phyloP scores from a whole-genome alignment of 2,888 invertebrate species.

The Drosophila hawaiiensis region DNA sequence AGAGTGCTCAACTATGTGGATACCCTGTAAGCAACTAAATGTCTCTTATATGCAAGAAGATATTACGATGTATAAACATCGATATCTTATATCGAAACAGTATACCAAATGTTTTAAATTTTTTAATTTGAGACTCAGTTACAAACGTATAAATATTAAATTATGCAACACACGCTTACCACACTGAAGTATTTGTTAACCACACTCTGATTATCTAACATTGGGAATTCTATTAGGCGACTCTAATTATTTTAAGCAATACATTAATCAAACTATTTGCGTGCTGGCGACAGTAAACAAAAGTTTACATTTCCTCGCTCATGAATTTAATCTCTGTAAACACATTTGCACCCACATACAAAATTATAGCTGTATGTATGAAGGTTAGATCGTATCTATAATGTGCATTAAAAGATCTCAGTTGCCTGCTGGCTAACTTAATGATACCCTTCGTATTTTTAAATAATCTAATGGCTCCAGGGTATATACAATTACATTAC shows the following conservation, averaged over 20 bases:
- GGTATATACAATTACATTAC: constrained; percentile 34
- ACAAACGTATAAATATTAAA: neutral
- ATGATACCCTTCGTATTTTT: constrained; percentile 6
- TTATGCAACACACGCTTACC: neutral
- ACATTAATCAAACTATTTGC: neutral
- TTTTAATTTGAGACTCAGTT: neutral
- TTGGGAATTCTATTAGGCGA: neutral
- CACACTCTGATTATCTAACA: neutral
- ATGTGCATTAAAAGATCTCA: neutral
- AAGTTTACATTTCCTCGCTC: neutral
- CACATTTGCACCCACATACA: neutral
- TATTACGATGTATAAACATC: too few relatives aligned
- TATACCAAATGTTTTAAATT: neutral
- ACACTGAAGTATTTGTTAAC: neutral
- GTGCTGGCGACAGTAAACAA: neutral
- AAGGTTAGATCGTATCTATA: neutral
- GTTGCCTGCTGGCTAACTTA: neutral
- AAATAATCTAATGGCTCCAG: constrained; percentile 1
- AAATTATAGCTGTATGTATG: neutral
- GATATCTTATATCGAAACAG: neutral
- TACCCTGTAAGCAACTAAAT: constrained; percentile 21
- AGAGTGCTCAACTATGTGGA: neutral
- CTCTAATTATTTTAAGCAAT: neutral
- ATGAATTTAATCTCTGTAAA: neutral
- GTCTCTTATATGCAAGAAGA: neutral